Evolutionary conservation across 2,888 invertebrate species (phyloP).

Genomic region (Eumerus sabulonum): DNA sequence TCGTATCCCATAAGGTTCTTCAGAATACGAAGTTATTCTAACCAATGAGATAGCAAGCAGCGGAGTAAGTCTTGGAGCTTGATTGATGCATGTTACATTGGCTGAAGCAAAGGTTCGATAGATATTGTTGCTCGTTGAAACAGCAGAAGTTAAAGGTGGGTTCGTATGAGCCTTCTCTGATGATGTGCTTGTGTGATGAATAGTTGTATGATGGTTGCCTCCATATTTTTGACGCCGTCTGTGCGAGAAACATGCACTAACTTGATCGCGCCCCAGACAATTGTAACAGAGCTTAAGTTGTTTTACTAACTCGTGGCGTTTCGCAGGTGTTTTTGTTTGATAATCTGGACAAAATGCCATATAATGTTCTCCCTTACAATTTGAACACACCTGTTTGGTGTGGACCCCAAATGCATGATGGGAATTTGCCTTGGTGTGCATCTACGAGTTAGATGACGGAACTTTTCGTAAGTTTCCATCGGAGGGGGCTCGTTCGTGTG

Average conservation of each 20-base stretch:
- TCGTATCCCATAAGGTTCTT: slow-evolving; percentile 16
- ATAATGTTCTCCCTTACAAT: slow-evolving; percentile 32
- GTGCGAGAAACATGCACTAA: slow-evolving; percentile 19
- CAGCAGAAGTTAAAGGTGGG: no score
- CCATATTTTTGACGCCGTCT: slow-evolving; percentile 27
- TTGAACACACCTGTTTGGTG: slow-evolving; percentile 25
- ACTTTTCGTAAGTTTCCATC: background rate
- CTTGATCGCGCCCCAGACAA: slow-evolving; percentile 27
- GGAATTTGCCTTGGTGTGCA: slow-evolving; percentile 18
- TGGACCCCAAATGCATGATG: slow-evolving; percentile 7
- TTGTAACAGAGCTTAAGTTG: slow-evolving; percentile 20
- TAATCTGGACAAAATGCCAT: slow-evolving; percentile 33
- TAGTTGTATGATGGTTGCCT: slow-evolving; percentile 22
- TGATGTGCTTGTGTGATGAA: background rate
- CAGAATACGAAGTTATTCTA: slow-evolving; percentile 1
- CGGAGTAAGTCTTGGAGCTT: background rate
- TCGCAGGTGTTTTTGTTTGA: slow-evolving; percentile 19
- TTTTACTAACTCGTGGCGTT: slow-evolving; percentile 27
- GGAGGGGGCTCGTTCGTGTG: background rate
- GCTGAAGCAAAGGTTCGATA: background rate
- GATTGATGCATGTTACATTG: background rate
- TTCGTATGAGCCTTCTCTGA: background rate
- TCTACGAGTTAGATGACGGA: background rate
- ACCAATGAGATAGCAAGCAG: slow-evolving; percentile 16
- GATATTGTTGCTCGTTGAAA: background rate